Evolutionary conservation across 2,797 vertebrate species (phyloP), one percentile per base, ranked within the genome.

Genomic region (Fringilla coelebs): DNA sequence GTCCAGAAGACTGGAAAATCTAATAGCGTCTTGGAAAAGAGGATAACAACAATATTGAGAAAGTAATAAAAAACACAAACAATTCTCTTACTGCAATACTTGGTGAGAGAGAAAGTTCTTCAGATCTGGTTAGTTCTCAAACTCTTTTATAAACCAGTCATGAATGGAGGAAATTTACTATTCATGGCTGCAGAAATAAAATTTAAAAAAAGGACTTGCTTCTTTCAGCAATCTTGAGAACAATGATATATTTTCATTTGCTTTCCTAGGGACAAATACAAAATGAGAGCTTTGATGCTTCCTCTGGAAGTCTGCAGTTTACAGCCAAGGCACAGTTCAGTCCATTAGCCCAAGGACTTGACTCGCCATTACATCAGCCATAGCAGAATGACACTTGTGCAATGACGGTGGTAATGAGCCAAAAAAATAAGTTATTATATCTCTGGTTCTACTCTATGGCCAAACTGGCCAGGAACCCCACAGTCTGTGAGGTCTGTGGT

Each of bases 1-100:
- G 79, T 86, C 51, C 48, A 88, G 65, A 94, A 72, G 66, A 85
- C 58, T 84, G 82, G 76, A 93, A 90, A 96, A 94, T 78, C 20
- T 89, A 85, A 88, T 77, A 2, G 0, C 46, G 20, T 66, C 79
- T 34, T 81, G 51, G 60, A 82, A 94, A 85, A 66, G 66, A 91
- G 49, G 86, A 77, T 55, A 85, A 85, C 68, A 97, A 89, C 89
- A 95, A 93, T 88, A 89, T 66, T 85, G 58, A 81, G 58, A 93
- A 76, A 92, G 62, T 51, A 93, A 92, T 52, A 78, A 92, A 93
- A 83, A 83, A 16, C 28, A 78, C 73, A 89, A 88, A 81, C 40
- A 86, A 79, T 88, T 91, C 21, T 78, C 70, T 68, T 80, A 46
- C 5, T 74, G 72, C 68, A 72, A 31, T 80, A 45, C 43, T 75